Percentiles rank a stretch among this genome's conserved stretches.
Conservation (phyloP, 2,888 invertebrate species). For the Eucriotettix oculatus region DNA sequence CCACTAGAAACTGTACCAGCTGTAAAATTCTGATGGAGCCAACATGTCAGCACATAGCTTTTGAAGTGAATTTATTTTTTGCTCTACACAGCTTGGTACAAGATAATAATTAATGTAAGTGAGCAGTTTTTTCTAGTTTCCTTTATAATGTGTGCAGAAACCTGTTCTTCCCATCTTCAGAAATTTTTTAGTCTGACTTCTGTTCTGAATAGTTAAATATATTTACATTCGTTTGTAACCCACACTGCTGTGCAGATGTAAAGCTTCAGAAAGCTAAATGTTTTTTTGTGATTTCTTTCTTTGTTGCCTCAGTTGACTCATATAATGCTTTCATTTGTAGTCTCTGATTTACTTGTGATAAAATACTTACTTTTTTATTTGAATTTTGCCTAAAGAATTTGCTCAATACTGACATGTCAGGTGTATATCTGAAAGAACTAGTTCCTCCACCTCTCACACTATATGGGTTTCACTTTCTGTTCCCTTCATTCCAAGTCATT, state of each 20-base stretch:
- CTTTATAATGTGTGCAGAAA: slow-evolving; percentile 62
- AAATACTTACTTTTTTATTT: not conserved
- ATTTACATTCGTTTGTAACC: not conserved
- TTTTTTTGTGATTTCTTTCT: slow-evolving; percentile 25
- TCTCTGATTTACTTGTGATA: not conserved
- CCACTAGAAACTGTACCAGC: slow-evolving; percentile 21
- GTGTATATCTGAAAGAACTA: not conserved
- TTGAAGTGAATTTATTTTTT: slow-evolving; percentile 17
- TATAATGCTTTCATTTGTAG: not conserved
- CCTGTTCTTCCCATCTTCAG: slow-evolving; percentile 25
- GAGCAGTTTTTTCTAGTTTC: slow-evolving; percentile 18
- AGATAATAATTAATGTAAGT: slow-evolving; percentile 4
- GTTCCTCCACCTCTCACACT: not conserved
- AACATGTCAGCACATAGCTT: slow-evolving; percentile 19
- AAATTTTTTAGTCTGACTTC: slow-evolving; percentile 8
- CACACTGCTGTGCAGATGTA: not conserved
- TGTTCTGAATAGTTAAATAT: slow-evolving; percentile 9
- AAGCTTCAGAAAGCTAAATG: slow-evolving; percentile 56
- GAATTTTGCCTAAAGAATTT: not conserved
- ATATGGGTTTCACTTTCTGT: not conserved
- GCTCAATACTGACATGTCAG: not conserved
- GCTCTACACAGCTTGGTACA: slow-evolving; percentile 23
- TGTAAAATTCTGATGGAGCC: slow-evolving; percentile 41
- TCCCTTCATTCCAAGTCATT: not conserved
- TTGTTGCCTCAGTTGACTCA: not conserved